Base-by-base conservation (phyloP, 2,113 vertebrate genomes). In the Ascaphus truei region DNA sequence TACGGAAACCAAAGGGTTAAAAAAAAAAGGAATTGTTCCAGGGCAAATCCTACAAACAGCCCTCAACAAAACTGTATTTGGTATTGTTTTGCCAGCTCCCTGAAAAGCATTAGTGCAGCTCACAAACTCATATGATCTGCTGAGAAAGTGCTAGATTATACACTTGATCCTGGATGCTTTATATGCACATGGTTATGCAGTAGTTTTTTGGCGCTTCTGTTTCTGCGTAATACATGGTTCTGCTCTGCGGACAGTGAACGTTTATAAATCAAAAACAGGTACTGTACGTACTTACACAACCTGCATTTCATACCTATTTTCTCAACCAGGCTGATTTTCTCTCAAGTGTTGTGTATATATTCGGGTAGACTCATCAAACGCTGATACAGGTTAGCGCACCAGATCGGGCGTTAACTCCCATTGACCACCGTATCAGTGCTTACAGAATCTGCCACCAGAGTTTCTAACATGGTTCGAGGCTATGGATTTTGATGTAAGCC, bases 181-280 rank as follows among this genome's bases (percentile, higher is more conserved):
- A n/a, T n/a, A n/a, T n/a, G n/a, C n/a, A n/a, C n/a, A n/a, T n/a
- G 7, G 23, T 25, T 53, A 29, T 52, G 13, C 20, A 55, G 50
- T 31, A 26, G 63, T 39, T 55, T 66, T 51, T 66, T 45, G 53
- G 34, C 23, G 48, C 48, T 30, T 65, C 41, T 55, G 48, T 18
- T 41, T 27, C 39, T 55, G 34, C 16, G 43, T 66, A 66, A 66
- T 66, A 55, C 55, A 66, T 16, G 36, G 55, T 66, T 56, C 25
- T 31, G 18, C 63, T 27, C 50, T 31, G 36, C 63, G 53, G 50
- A 56, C 50, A 29, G 20, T 55, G 51, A 43, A 66, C 33, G 34
- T 55, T 29, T 65, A 50, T 65, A 65, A 66, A 66, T 66, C 63
- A 66, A 29, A n/a, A 55, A 51, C 50, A 52, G 12, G 53, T 55